Conservation (phyloP, 1,140 invertebrate species). For the Zaprionus taronus region DNA sequence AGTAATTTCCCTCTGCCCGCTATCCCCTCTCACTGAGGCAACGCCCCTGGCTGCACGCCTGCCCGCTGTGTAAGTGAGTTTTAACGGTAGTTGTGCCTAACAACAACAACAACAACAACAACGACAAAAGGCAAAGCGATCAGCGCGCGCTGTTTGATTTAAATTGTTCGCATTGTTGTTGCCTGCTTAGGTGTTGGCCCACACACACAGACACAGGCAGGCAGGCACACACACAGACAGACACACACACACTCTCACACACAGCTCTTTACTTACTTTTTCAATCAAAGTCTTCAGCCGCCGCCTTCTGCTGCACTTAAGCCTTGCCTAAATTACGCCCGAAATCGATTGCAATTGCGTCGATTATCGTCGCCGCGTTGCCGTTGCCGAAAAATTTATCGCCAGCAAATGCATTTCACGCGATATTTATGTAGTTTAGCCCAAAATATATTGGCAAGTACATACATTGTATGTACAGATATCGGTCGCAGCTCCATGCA, state of each 20-base stretch:
- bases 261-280: conserved; percentile 21
- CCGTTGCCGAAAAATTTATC: conserved; percentile 69
- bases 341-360: conserved; percentile 83
- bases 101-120: conserved; percentile 50
- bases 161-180: conserved; percentile 69
- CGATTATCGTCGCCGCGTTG: conserved; percentile 77
- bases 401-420: conserved; percentile 77
- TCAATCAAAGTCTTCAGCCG: conserved; percentile 45
- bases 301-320: conserved; percentile 59
- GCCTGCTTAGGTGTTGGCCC: conserved; percentile 43
- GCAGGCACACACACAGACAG: background rate
- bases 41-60: background rate
- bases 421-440: conserved; percentile 79
- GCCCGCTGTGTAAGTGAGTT: conserved; percentile 76
- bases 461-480: conserved; percentile 19
- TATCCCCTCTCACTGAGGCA: background rate
- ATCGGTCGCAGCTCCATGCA: conserved; percentile 45
- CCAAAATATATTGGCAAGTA: conserved; percentile 45
- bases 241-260: background rate
- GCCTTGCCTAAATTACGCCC: conserved; percentile 79
- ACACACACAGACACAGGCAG: conserved; percentile 27
- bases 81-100: conserved; percentile 79
- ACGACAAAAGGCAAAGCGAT: conserved; percentile 47
- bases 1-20: conserved; percentile 30
- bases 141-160: conserved; percentile 73